phyloP scores from a whole-genome alignment of 2,888 invertebrate species.

The Agrilus mali region DNA sequence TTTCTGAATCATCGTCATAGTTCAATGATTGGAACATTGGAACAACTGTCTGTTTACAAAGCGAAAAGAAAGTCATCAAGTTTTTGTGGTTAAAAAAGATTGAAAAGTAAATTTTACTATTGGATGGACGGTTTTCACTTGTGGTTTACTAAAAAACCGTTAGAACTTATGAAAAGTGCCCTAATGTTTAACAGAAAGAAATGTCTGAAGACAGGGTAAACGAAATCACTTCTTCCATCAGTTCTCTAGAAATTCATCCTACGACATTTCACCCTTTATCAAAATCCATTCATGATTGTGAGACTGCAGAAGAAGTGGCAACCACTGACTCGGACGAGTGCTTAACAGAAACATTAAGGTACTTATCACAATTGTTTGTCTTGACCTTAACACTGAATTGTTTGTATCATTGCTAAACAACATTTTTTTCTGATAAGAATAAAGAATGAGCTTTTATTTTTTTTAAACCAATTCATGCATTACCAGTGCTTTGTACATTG shows the following conservation, averaged over 20 bases:
- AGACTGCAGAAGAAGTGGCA: conserved; percentile 24
- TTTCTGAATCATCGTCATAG: too few relatives aligned
- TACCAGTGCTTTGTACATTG: too few relatives aligned
- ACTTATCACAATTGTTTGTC: conserved; percentile 4
- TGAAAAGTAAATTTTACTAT: too few relatives aligned
- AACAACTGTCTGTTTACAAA: too few relatives aligned
- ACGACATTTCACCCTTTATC: conserved; percentile 11
- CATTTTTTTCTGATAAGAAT: not conserved
- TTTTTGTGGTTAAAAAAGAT: too few relatives aligned
- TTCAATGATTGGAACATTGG: too few relatives aligned
- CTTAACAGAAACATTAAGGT: conserved; percentile 29
- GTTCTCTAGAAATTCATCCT: conserved; percentile 8
- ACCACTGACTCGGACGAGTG: conserved; percentile 31
- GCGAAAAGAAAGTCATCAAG: too few relatives aligned
- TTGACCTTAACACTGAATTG: not conserved
- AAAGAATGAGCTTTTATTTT: too few relatives aligned
- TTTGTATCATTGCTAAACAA: not conserved
- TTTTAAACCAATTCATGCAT: too few relatives aligned
- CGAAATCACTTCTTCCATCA: conserved; percentile 5
- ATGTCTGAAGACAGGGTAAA: conserved; percentile 7
- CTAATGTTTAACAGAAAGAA: not conserved
- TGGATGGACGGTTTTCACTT: too few relatives aligned
- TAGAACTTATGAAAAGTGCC: too few relatives aligned
- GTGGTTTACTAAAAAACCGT: too few relatives aligned
- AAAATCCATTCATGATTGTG: conserved; percentile 19